phyloP scores from a whole-genome alignment of 2,888 invertebrate genomes.

The Empis stercorea region DNA sequence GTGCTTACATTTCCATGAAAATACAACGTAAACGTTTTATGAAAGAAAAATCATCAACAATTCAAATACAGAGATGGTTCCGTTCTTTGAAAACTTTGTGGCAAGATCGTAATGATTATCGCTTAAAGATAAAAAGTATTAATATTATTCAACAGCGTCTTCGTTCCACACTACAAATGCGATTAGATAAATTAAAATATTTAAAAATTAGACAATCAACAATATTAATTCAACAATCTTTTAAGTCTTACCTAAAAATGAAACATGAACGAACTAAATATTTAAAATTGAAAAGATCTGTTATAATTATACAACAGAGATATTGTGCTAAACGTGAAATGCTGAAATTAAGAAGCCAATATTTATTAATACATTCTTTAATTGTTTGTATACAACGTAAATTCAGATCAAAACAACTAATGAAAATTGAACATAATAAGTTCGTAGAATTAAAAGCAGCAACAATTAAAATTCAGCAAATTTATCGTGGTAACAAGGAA shows the following conservation, averaged over 20 bases:
- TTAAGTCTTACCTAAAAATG: constrained; percentile 30
- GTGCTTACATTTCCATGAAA: constrained; percentile 24
- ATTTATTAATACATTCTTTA: constrained; percentile 22
- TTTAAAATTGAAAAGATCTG: constrained; percentile 17
- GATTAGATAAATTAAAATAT: constrained; percentile 12
- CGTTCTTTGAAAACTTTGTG: constrained; percentile 16
- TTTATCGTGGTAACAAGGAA: constrained; percentile 34
- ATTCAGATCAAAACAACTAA: constrained; percentile 22
- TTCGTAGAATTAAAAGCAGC: constrained; percentile 19
- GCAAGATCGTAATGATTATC: constrained; percentile 10
- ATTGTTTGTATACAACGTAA: constrained; percentile 25
- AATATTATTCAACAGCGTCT: constrained; percentile 25
- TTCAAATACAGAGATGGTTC: constrained; percentile 22
- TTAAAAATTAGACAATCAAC: constrained; percentile 23
- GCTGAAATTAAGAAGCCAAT: constrained; percentile 22
- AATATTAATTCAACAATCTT: constrained; percentile 32
- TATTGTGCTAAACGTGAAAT: constrained; percentile 21
- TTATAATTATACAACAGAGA: constrained; percentile 22
- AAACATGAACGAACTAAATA: constrained; percentile 19
- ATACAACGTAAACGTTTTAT: constrained; percentile 14
- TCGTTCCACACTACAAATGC: constrained; percentile 25
- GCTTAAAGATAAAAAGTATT: constrained; percentile 11
- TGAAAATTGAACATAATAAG: constrained; percentile 17
- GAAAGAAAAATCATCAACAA: constrained; percentile 15
- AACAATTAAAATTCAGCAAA: constrained; percentile 25